These are phyloP conservation scores for Protobothrops flavoviridis DNA, from an alignment of 2,113 vertebrate species.

Conservation along the genomic window DNA sequence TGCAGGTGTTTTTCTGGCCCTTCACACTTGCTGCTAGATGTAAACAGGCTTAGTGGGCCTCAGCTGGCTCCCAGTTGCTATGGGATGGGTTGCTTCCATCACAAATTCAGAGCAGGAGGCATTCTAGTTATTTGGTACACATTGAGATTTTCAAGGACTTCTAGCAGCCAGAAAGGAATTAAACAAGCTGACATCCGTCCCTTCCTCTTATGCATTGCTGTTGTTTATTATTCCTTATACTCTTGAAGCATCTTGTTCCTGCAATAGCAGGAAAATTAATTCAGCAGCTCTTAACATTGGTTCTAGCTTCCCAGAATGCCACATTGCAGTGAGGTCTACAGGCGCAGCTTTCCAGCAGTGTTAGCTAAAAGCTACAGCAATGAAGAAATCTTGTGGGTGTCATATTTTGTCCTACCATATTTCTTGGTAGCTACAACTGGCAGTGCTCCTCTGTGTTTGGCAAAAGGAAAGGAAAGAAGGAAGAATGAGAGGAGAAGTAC, in stretches of 20 bases:
- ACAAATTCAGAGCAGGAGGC: background rate
- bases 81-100: background rate
- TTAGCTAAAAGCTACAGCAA: background rate
- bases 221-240: no score
- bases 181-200: background rate
- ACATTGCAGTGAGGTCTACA: background rate
- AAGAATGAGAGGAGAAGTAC: background rate
- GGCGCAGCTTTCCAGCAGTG: background rate
- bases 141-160: background rate
- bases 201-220: background rate
- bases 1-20: background rate
- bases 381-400: background rate
- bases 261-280: background rate
- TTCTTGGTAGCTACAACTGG: background rate
- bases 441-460: background rate
- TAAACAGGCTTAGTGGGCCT: background rate
- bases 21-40: background rate
- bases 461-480: background rate
- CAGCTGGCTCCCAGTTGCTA: background rate
- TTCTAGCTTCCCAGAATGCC: background rate
- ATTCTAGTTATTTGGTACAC: background rate
- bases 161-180: background rate
- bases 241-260: background rate
- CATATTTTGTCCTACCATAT: background rate
- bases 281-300: background rate